Evolutionary conservation across 53 echinoderm and acorn worm genomes (phyloP), one percentile per base, ranked within the genome.

Genomic region (Patiria pectinifera): DNA sequence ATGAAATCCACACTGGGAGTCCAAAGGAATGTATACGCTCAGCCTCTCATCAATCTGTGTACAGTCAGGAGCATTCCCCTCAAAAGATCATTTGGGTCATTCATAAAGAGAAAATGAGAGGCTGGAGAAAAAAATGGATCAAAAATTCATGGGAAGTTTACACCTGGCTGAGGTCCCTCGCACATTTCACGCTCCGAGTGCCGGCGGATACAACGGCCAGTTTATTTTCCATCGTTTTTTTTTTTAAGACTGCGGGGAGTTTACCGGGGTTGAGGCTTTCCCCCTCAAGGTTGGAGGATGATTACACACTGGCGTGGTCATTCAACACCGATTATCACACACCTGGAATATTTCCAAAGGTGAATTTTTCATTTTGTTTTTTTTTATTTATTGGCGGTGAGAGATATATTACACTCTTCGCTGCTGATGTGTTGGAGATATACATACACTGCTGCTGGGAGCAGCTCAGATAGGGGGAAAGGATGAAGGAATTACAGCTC

Each of bases 121-220:
- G 46, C 13, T 18, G 15, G 66, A 3, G 19, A 66, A 66, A 87
- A 69, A 70, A 84, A 19, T 48, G 48, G 90, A 90, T 90, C 69
- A 90, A 90, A 90, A 80, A 90, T 90, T 80, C 90, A 90, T 90
- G 90, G 70, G 80, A 90, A 69, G 16, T 80, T 90, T 48, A 90
- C 90, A 90, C 90, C 80, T 90, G 80, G 81, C 48, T 46, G 69
- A 78, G 45, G 66, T 45, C 23, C 80, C 62, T 85, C 23, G 80
- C 90, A 80, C 69, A 25, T 80, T 90, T 90, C 48, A 80, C 69
- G 90, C 80, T 90, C 60, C 21, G 66, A 60, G 80, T 81, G 90
- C 90, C 45, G 62, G 77, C 26, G 49, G 69, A 90, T 80, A 90
- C 19, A 90, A 79, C 80, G 43, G 81, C 15, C 23, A 80, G 69